Evolutionary conservation across 2,888 invertebrate species (phyloP).

Genomic region (Zaprionus lineosus): DNA sequence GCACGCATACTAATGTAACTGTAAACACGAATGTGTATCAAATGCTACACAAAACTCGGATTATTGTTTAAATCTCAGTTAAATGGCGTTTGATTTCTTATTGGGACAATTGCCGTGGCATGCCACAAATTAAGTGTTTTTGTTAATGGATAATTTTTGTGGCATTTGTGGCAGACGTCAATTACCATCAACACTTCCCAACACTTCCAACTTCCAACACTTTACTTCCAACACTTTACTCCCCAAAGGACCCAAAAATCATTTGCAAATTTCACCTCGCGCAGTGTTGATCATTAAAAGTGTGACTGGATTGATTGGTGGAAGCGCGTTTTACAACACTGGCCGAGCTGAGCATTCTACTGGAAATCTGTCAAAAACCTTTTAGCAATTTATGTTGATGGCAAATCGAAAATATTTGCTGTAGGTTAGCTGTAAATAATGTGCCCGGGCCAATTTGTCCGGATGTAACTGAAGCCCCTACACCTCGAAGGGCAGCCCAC

Average conservation of each 20-base stretch:
- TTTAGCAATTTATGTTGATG: too few relatives aligned
- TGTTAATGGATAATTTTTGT: constrained; percentile 8
- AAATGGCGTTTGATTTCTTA: constrained; percentile 23
- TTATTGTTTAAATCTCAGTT: constrained; percentile 44
- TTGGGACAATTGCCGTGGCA: constrained; percentile 14
- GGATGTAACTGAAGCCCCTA: constrained; percentile 4
- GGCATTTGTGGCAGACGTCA: not conserved
- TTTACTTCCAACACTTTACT: too few relatives aligned
- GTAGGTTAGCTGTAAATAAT: constrained; percentile 34
- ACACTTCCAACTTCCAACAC: too few relatives aligned
- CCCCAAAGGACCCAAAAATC: too few relatives aligned
- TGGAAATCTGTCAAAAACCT: too few relatives aligned
- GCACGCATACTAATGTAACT: too few relatives aligned
- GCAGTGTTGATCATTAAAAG: too few relatives aligned
- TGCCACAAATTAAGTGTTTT: constrained; percentile 13
- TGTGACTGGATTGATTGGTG: not conserved
- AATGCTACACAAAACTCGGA: constrained; percentile 24
- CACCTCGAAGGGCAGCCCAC: not conserved
- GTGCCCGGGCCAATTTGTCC: constrained; percentile 29
- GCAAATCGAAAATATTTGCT: constrained; percentile 14
- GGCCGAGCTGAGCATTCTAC: too few relatives aligned
- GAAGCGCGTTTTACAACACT: constrained; percentile 6
- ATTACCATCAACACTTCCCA: too few relatives aligned
- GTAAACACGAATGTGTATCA: too few relatives aligned
- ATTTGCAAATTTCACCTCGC: too few relatives aligned